phyloP scores from a whole-genome alignment of 2,888 invertebrate species.

The Hemicrepidius hirtus region DNA sequence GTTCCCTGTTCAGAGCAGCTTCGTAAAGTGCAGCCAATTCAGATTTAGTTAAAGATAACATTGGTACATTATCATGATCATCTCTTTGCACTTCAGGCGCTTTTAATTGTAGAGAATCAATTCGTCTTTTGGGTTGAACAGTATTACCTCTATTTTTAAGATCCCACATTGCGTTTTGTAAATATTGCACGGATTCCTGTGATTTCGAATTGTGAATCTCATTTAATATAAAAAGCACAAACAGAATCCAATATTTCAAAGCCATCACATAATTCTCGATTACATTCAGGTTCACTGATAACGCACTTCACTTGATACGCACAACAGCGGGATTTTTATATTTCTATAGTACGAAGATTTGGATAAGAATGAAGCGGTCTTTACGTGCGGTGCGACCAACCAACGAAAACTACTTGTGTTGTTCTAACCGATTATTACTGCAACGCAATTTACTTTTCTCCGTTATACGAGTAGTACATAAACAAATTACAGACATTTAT shows the following conservation, averaged over 20 bases:
- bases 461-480: conserved; percentile 67
- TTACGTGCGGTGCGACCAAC: conserved; percentile 7
- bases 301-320: conserved; percentile 28
- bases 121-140: conserved; percentile 23
- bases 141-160: conserved; percentile 56
- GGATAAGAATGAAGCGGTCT: conserved; percentile 15
- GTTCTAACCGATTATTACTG: conserved; percentile 37
- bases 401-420: conserved; percentile 28
- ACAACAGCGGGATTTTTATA: conserved; percentile 2
- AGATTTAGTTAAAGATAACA: conserved; percentile 67
- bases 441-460: conserved; percentile 48
- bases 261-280: background rate
- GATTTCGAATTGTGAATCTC: conserved; percentile 52
- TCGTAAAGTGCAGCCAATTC: conserved; percentile 73
- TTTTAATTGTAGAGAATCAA: conserved; percentile 30
- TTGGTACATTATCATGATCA: conserved; percentile 41
- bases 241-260: conserved; percentile 25
- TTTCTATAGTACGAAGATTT: conserved; percentile 14
- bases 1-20: conserved; percentile 68
- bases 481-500: conserved; percentile 69
- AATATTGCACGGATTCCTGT: conserved; percentile 64
- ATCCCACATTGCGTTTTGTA: conserved; percentile 65
- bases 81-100: conserved; percentile 14
- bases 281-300: conserved; percentile 25
- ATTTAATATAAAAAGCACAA: conserved; percentile 56